These are phyloP conservation scores for Volucella inanis DNA, from an alignment of 2,888 invertebrate species.

Conservation along the genomic window DNA sequence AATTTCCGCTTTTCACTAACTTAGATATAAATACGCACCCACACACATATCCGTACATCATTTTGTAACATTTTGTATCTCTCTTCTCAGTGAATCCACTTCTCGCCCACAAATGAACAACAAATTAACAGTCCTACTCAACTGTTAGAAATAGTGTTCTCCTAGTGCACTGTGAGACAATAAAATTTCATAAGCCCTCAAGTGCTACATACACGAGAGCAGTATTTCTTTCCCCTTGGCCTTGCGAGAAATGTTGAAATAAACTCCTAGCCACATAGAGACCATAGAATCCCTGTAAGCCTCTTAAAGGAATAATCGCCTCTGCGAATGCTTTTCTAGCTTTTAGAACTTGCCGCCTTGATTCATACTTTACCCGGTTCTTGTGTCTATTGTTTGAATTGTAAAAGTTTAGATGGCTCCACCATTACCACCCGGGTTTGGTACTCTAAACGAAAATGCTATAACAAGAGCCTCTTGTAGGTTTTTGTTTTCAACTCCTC, in stretches of 20 bases:
- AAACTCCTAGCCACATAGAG: neutral
- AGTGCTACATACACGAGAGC: constrained; percentile 13
- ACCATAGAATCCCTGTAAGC: constrained; percentile 48
- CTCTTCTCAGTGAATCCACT: constrained; percentile 24
- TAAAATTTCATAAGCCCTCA: constrained; percentile 51
- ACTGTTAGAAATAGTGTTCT: constrained; percentile 46
- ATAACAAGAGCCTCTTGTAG: constrained; percentile 35
- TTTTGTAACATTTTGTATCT: constrained; percentile 14
- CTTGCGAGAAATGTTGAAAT: constrained; percentile 29
- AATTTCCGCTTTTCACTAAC: constrained; percentile 1
- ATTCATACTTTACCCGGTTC: constrained; percentile 34
- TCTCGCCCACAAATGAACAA: constrained; percentile 40
- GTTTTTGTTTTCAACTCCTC: constrained; percentile 36
- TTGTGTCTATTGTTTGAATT: constrained; percentile 59
- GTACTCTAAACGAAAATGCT: constrained; percentile 1
- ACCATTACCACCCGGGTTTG: neutral
- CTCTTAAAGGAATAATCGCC: constrained; percentile 61
- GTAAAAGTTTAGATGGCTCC: constrained; percentile 41
- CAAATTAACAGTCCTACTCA: constrained; percentile 53
- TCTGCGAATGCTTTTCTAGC: constrained; percentile 47
- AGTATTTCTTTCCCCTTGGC: neutral
- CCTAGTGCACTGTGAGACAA: constrained; percentile 40
- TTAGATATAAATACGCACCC: neutral
- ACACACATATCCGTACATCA: neutral
- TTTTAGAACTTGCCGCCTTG: constrained; percentile 36